Conservation (phyloP, 1,140 invertebrate genomes). For the Pectinophora gossypiella region DNA sequence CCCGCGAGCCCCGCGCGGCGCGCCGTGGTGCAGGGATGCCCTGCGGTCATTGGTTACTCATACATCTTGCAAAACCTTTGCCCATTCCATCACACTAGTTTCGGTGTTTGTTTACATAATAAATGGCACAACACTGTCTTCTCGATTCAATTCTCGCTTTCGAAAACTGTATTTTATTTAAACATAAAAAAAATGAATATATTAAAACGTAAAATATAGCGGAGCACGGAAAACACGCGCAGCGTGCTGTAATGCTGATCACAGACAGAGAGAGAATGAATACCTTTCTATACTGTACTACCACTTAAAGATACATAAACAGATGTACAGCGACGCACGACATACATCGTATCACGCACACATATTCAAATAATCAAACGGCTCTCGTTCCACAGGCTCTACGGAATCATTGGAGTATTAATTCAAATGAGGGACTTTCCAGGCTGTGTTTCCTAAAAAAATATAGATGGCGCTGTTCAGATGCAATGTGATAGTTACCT, state of each 20-base stretch:
- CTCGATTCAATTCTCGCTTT: not conserved
- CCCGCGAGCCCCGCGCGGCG: conserved; percentile 24
- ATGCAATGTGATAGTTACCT: too few species aligned
- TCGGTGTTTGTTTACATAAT: conserved; percentile 31
- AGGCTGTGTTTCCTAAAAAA: too few species aligned
- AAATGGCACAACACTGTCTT: conserved; percentile 15
- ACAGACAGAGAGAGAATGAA: conserved; percentile 27
- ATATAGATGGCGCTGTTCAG: too few species aligned
- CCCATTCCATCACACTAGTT: conserved; percentile 26
- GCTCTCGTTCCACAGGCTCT: not conserved
- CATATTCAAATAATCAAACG: conserved; percentile 1
- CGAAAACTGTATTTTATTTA: not conserved
- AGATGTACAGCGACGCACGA: not conserved
- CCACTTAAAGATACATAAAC: conserved; percentile 3
- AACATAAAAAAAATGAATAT: not conserved
- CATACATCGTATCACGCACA: conserved; percentile 9
- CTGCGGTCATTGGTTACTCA: conserved; percentile 54
- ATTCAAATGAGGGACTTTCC: too few species aligned
- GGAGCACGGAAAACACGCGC: conserved; percentile 17
- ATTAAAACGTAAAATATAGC: not conserved
- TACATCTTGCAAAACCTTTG: conserved; percentile 48
- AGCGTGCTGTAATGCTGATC: conserved; percentile 16
- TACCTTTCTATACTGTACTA: conserved; percentile 18
- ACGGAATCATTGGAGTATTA: too few species aligned
- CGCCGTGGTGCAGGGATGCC: conserved; percentile 40